Conservation (phyloP, 2,888 invertebrate genomes). For the Furcula furcula region DNA sequence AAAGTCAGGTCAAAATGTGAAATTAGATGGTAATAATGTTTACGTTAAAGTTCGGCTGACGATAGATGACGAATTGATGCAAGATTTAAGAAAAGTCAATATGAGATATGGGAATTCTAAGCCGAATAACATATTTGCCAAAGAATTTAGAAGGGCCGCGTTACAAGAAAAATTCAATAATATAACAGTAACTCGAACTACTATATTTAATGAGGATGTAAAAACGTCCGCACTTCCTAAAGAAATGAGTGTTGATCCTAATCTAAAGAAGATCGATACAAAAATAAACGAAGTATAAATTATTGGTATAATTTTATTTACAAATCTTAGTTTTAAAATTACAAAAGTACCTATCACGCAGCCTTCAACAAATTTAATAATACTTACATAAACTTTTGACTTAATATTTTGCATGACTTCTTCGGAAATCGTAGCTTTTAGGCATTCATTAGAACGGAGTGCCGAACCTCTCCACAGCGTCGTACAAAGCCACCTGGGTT, state of each 20-base stretch:
- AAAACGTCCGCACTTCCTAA: neutral
- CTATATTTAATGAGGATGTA: neutral
- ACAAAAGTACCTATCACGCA: neutral
- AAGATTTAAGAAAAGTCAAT: slow-evolving; percentile 7
- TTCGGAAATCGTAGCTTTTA: too few species aligned
- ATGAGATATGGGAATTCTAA: too few species aligned
- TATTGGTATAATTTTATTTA: neutral
- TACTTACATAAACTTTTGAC: too few species aligned
- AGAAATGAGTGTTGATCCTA: neutral
- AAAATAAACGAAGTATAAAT: neutral
- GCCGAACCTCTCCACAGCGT: too few species aligned
- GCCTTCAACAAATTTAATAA: too few species aligned
- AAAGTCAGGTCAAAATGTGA: neutral
- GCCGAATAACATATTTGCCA: too few species aligned
- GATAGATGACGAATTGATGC: slow-evolving; percentile 38
- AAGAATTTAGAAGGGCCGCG: neutral
- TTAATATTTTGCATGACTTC: too few species aligned
- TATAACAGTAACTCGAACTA: slow-evolving; percentile 9
- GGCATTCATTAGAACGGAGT: too few species aligned
- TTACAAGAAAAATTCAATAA: neutral
- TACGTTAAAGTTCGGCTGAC: slow-evolving; percentile 44
- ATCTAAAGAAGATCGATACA: neutral
- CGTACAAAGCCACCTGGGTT: too few species aligned
- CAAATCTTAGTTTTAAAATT: neutral
- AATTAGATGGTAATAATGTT: slow-evolving; percentile 26